Conservation (phyloP, 2,888 invertebrate species). For the Erynnis tages region DNA sequence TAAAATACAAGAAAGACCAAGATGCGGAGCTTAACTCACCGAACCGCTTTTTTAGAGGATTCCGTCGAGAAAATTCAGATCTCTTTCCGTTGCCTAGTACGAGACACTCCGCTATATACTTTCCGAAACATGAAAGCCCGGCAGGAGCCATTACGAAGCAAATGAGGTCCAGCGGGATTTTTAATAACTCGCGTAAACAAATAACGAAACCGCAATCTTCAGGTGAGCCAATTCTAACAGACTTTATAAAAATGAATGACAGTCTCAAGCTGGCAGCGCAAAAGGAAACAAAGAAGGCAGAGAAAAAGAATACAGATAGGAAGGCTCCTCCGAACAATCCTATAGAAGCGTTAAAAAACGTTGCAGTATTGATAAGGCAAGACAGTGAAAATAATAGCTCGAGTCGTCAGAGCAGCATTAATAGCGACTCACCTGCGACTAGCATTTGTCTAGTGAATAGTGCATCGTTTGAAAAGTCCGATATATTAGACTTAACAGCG, state of each 20-base stretch:
- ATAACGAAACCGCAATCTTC: constrained; percentile 63
- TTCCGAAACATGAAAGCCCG: constrained; percentile 79
- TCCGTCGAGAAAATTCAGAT: constrained; percentile 92
- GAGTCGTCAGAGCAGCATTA: constrained; percentile 68
- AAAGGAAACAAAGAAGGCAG: constrained; percentile 60
- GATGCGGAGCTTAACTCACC: constrained; percentile 87
- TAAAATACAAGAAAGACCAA: constrained; percentile 85
- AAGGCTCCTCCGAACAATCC: constrained; percentile 58
- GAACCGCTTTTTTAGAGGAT: constrained; percentile 88
- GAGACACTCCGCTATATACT: constrained; percentile 87
- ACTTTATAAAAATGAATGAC: constrained; percentile 83
- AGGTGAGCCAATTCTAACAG: constrained; percentile 87
- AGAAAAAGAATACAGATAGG: constrained; percentile 51
- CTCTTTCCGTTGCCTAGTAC: constrained; percentile 88
- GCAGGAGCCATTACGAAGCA: constrained; percentile 69
- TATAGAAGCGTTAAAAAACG: constrained; percentile 69
- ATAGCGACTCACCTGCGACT: constrained; percentile 71
- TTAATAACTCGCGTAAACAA: constrained; percentile 85
- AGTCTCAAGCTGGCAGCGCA: constrained; percentile 71
- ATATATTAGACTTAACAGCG: constrained; percentile 65
- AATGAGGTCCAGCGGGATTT: constrained; percentile 85
- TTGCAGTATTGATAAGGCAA: constrained; percentile 68
- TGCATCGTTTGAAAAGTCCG: constrained; percentile 61
- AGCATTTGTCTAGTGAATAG: constrained; percentile 63
- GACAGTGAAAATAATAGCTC: constrained; percentile 59